Conservation (phyloP, 2,797 vertebrate genomes). For the Cuniculus paca region DNA sequence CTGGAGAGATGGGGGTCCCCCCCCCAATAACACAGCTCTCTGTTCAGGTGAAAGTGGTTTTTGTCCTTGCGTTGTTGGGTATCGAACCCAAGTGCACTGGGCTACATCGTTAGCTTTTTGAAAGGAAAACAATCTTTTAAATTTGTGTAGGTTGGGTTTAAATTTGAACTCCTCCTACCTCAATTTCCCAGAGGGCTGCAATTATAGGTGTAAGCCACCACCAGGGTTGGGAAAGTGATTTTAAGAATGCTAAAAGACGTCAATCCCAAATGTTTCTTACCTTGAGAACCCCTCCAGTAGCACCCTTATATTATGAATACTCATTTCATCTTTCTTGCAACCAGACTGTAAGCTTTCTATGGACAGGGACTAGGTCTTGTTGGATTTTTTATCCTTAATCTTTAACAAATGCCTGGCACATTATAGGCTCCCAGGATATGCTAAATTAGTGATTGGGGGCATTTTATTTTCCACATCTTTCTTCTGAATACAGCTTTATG, state of each 20-base stretch:
- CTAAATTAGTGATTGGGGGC: neutral
- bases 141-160: neutral
- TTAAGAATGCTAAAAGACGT: neutral
- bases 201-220: neutral
- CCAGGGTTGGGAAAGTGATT: neutral
- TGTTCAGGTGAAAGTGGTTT: neutral
- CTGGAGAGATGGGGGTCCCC: neutral
- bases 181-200: neutral
- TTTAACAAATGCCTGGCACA: neutral
- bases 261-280: neutral
- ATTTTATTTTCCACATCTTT: conserved; percentile 9
- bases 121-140: neutral
- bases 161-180: neutral
- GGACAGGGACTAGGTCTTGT: neutral
- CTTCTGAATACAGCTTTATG: neutral
- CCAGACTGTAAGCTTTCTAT: neutral
- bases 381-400: neutral
- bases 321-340: conserved; percentile 31
- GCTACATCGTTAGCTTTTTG: neutral
- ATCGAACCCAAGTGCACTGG: neutral
- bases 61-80: neutral
- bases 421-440: neutral
- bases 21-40: neutral
- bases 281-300: neutral
- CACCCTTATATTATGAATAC: neutral